Conservation (phyloP, 2,888 invertebrate genomes). For the Drosophila flavopinicola region DNA sequence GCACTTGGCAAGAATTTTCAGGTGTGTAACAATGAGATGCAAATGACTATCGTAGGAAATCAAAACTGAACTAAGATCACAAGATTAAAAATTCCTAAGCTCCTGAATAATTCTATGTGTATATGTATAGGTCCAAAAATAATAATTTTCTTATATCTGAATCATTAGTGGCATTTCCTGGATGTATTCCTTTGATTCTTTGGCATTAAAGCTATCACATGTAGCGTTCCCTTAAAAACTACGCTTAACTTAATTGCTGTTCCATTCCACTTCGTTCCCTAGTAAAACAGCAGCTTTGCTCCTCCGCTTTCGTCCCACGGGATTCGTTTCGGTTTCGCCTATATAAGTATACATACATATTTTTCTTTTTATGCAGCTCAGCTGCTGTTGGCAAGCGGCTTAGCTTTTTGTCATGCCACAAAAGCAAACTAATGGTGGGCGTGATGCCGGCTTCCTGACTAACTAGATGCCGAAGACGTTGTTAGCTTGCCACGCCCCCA, state of each 20-base stretch:
- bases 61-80: no score
- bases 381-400: conserved; percentile 38
- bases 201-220: not conserved
- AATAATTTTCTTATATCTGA: no score
- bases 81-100: no score
- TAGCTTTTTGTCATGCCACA: conserved; percentile 31
- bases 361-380: conserved; percentile 6
- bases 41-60: no score
- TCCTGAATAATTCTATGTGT: no score
- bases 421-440: conserved; percentile 33
- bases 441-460: conserved; percentile 25
- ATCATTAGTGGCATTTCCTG: no score
- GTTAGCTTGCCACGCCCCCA: conserved; percentile 2
- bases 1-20: no score
- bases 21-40: no score
- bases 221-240: not conserved
- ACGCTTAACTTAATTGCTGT: not conserved
- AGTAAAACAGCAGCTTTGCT: not conserved
- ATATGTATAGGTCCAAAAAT: no score
- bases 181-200: not conserved
- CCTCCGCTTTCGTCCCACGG: not conserved
- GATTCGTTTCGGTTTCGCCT: not conserved
- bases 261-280: not conserved
- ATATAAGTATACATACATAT: no score
- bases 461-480: conserved; percentile 22